Evolutionary conservation across 2,113 vertebrate genomes (phyloP).

Genomic region (Heterocephalus glaber): DNA sequence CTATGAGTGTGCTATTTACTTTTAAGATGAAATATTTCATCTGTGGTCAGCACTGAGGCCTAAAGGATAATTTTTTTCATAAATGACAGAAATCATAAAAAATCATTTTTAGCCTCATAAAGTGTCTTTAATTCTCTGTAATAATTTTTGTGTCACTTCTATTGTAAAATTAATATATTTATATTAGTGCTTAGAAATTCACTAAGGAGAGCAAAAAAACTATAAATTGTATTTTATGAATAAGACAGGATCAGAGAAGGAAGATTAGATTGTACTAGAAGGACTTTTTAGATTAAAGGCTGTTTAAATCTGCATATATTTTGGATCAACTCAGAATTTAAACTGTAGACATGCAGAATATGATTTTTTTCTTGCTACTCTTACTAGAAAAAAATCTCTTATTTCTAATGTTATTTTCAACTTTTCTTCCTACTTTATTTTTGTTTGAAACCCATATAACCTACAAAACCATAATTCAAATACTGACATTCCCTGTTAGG

Average conservation of each 20-base stretch:
- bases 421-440: background rate
- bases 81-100: too few species aligned
- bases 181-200: background rate
- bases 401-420: background rate
- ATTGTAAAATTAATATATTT: background rate
- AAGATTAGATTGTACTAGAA: background rate
- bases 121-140: background rate
- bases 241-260: background rate
- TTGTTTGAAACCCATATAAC: background rate
- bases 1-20: background rate
- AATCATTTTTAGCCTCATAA: background rate
- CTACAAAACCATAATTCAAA: background rate
- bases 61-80: background rate
- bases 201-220: background rate
- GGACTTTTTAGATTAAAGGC: background rate
- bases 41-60: background rate
- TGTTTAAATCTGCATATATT: background rate
- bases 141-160: background rate
- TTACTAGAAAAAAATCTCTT: background rate
- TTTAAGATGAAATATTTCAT: background rate
- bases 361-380: background rate
- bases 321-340: background rate
- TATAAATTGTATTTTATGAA: background rate
- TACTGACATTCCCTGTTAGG: background rate
- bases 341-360: background rate